Evolutionary conservation across 2,888 invertebrate genomes (phyloP), one percentile per base, ranked within the genome.

Genomic region (Choristoneura rosaceana): DNA sequence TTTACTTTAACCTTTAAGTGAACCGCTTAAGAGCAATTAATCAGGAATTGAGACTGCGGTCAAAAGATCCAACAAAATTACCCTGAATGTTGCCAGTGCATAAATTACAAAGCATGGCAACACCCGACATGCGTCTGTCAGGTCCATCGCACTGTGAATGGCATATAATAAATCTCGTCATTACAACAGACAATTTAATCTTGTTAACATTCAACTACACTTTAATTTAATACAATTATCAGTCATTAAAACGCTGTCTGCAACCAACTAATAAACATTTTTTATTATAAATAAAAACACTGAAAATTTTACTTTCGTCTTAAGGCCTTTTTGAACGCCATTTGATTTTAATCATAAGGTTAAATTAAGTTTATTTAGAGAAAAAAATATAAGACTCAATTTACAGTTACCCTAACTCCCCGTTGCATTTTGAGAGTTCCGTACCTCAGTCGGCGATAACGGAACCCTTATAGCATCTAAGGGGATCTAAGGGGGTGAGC

Each of bases 201-300:
- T 79, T 79, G 80, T 81, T 80, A 80, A 78, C 79, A 76, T 76
- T 75, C 75, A 79, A 80, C 79, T 77, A 74, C 76, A 75, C 58
- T 59, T 71, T 78, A 80, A 79, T 67, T 71, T 78, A 80, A 79
- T 78, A 73, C 77, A 78, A 77, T 81, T 80, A 82, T 82, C 79
- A 79, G 77, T 79, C 78, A 80, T 80, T 81, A 81, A 80, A 77
- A 71, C 77, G 78, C 76, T 80, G 79, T 79, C 80, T 80, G 80
- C 80, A 77, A 79, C 79, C 77, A 79, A 80, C 76, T 76, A 74
- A 70, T 74, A 60, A 69, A 71, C 58, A 71, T 67, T 64, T 68
- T 25, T 69, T 60, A 60, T 8, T 64, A 12, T 55, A 69, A 64
- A 73, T 68, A 55, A 41, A 63, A 15, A 38, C 58, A 33, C 62